Evolutionary conservation across 2,888 invertebrate species (phyloP).

Genomic region (Drosophila phalerata): DNA sequence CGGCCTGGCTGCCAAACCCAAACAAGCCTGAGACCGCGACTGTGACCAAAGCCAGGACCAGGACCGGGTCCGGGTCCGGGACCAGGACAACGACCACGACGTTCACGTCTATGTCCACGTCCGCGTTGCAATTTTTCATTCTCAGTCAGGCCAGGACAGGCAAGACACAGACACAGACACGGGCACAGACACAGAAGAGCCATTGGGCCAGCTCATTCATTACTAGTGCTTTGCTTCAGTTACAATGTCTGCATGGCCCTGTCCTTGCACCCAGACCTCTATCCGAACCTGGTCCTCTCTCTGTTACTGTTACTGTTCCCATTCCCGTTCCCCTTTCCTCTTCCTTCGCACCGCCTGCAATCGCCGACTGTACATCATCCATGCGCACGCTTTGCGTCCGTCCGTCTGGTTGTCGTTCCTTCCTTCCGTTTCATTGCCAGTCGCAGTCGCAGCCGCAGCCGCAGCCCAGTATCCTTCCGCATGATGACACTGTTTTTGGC

Average conservation of each 20-base stretch:
- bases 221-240: constrained; percentile 64
- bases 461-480: constrained; percentile 75
- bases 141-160: constrained; percentile 36
- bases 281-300: not conserved
- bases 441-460: constrained; percentile 62
- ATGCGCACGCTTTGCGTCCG: constrained; percentile 59
- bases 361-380: constrained; percentile 74
- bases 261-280: constrained; percentile 23
- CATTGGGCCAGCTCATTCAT: constrained; percentile 67
- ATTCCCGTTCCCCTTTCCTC: not conserved
- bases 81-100: constrained; percentile 17
- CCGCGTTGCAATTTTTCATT: constrained; percentile 74
- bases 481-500: constrained; percentile 80
- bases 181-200: constrained; percentile 18
- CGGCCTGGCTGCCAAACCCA: constrained; percentile 71
- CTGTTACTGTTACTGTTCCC: not conserved
- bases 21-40: constrained; percentile 71
- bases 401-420: constrained; percentile 58
- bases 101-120: constrained; percentile 26
- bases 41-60: constrained; percentile 8
- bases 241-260: constrained; percentile 40
- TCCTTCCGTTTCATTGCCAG: constrained; percentile 80
- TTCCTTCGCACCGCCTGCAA: constrained; percentile 51
- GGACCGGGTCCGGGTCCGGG: constrained; percentile 38
- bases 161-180: constrained; percentile 19